Evolutionary conservation across 2,888 invertebrate genomes (phyloP), one percentile per base, ranked within the genome.

Genomic region (Rotaria sp.): DNA sequence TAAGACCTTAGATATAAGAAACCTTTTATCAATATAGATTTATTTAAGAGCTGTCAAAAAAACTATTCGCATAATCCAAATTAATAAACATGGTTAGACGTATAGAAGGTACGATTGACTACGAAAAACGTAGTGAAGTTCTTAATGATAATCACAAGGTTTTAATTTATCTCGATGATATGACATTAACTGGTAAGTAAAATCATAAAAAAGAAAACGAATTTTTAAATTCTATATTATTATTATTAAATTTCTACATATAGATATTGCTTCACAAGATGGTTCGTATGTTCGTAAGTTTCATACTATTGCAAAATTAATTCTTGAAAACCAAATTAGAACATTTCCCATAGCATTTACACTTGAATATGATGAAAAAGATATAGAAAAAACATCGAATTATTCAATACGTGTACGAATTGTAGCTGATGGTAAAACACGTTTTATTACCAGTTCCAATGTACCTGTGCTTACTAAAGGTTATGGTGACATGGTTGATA

Each of bases 361-460:
- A n/a, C 41, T 80, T 80, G 80, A 80, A 80, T 80, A 80, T n/a
- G 80, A 80, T 80, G 80, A 80, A 45, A 80, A 41, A 80, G 80
- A 80, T n/a, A 45, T 80, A 7, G 80, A 80, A n/a, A 45, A 45
- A 41, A 45, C 45, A 24, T 80, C 80, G 15, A 45, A 45, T n/a
- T 80, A 80, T 45, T 24, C 80, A 45, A 10, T 80, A 45, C 80
- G 80, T n/a, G 80, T 80, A 45, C 80, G 80, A 45, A 80, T 80
- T 45, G 80, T 80, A 5, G 80, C 80, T 45, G 80, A 80, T 80
- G 80, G 80, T 45, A 80, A 45, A 80, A 80, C 80, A 80, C 80
- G 80, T 45, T 80, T 80, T 45, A 80, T 80, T 21, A 80, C 80
- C 8, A 45, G 45, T 80, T 5, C 24, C 0, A 80, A 45, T n/a